phyloP scores from a whole-genome alignment of 2,888 invertebrate species.

The Ferdinandea cuprea region DNA sequence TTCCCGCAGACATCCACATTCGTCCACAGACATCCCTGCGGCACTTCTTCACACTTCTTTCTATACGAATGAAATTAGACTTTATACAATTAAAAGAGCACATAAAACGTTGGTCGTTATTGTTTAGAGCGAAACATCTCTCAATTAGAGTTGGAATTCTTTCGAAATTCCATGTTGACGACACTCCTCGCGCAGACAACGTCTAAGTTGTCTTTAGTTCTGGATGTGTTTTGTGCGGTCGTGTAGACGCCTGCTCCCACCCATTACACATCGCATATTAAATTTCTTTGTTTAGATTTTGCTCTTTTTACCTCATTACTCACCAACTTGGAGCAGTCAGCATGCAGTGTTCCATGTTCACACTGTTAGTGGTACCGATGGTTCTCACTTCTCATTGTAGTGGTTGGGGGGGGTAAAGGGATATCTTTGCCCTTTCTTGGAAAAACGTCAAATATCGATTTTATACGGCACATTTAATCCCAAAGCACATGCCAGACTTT shows the following conservation, averaged over 20 bases:
- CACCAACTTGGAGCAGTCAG: conserved; percentile 25
- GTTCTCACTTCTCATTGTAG: neutral
- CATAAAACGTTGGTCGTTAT: conserved; percentile 2
- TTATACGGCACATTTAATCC: conserved; percentile 37
- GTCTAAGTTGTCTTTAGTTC: conserved; percentile 7
- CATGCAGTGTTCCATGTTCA: neutral
- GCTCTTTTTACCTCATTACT: conserved; percentile 36
- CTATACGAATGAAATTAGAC: conserved; percentile 38
- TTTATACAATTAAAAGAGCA: conserved; percentile 47
- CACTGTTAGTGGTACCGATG: neutral
- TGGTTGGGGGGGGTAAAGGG: conserved; percentile 2
- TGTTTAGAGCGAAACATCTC: conserved; percentile 10
- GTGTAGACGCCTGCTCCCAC: neutral
- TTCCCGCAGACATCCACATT: conserved; percentile 7
- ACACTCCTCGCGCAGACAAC: conserved; percentile 15
- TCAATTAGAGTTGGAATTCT: conserved; percentile 40
- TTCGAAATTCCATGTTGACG: conserved; percentile 2
- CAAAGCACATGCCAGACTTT: conserved; percentile 38
- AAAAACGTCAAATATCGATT: conserved; percentile 65
- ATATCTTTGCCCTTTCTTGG: conserved; percentile 57
- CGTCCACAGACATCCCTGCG: conserved; percentile 4
- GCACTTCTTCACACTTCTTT: conserved; percentile 2
- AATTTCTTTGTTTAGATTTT: conserved; percentile 59
- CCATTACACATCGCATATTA: conserved; percentile 61
- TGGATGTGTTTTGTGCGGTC: conserved; percentile 14